phyloP scores from a whole-genome alignment of 2,888 invertebrate species.

The Sarcophaga rosellei region DNA sequence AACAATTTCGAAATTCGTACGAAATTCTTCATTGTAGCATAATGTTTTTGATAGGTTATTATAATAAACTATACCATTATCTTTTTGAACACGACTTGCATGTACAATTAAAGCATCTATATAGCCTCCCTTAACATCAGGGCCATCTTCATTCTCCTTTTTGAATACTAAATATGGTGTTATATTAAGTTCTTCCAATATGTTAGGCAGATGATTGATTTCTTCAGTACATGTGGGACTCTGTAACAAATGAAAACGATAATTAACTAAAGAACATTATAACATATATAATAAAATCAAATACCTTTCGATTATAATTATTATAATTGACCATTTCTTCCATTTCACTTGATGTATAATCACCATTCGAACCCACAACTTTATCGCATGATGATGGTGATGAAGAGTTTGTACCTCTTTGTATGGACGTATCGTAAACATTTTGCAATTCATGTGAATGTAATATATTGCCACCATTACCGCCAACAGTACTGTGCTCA shows the following conservation, averaged over 20 bases:
- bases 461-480: constrained; percentile 43
- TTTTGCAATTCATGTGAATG: constrained; percentile 76
- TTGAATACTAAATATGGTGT: constrained; percentile 90
- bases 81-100: constrained; percentile 96
- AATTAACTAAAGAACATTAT: neutral
- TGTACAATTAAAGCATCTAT: constrained; percentile 97
- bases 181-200: constrained; percentile 91
- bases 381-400: constrained; percentile 66
- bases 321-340: constrained; percentile 70
- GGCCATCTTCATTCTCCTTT: constrained; percentile 91
- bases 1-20: constrained; percentile 36
- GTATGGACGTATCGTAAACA: constrained; percentile 62
- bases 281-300: neutral
- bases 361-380: constrained; percentile 62
- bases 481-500: constrained; percentile 49
- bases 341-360: constrained; percentile 67
- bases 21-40: no score
- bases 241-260: constrained; percentile 6
- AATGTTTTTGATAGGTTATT: no score
- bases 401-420: constrained; percentile 57
- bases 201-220: constrained; percentile 80
- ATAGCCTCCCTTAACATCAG: constrained; percentile 95
- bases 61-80: constrained; percentile 76
- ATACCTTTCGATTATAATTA: constrained; percentile 68
- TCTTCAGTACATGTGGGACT: constrained; percentile 59